phyloP scores from a whole-genome alignment of 2,888 invertebrate genomes.

The Fragum fragum region DNA sequence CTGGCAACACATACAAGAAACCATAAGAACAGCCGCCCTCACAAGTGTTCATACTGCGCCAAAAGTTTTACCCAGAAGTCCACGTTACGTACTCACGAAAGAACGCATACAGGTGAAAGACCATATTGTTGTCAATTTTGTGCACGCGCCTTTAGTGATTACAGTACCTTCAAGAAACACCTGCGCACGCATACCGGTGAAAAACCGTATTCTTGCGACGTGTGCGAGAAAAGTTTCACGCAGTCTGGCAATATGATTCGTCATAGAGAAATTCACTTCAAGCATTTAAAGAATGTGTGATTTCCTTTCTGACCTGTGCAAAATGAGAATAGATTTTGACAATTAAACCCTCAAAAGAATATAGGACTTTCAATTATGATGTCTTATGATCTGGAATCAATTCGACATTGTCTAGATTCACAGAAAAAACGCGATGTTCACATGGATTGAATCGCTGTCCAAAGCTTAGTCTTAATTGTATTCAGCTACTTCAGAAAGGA shows the following conservation, averaged over 20 bases:
- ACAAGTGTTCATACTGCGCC: slow-evolving; percentile 65
- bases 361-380: too few species aligned
- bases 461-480: too few species aligned
- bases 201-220: slow-evolving; percentile 69
- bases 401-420: too few species aligned
- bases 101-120: slow-evolving; percentile 72
- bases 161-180: slow-evolving; percentile 72
- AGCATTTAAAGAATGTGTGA: not conserved
- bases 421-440: too few species aligned
- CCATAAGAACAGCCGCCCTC: slow-evolving; percentile 61
- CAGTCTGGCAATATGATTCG: slow-evolving; percentile 76
- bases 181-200: slow-evolving; percentile 72
- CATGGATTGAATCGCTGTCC: too few species aligned
- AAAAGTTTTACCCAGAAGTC: slow-evolving; percentile 72
- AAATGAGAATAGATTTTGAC: too few species aligned
- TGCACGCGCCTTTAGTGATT: slow-evolving; percentile 68
- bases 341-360: too few species aligned
- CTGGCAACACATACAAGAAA: slow-evolving; percentile 60
- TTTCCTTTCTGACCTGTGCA: too few species aligned
- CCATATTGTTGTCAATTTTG: slow-evolving; percentile 70
- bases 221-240: slow-evolving; percentile 71
- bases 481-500: too few species aligned
- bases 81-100: slow-evolving; percentile 70
- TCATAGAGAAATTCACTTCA: slow-evolving; percentile 63
- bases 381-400: too few species aligned